Conservation (phyloP, 2,888 invertebrate species). For the Parasteatoda lunata region DNA sequence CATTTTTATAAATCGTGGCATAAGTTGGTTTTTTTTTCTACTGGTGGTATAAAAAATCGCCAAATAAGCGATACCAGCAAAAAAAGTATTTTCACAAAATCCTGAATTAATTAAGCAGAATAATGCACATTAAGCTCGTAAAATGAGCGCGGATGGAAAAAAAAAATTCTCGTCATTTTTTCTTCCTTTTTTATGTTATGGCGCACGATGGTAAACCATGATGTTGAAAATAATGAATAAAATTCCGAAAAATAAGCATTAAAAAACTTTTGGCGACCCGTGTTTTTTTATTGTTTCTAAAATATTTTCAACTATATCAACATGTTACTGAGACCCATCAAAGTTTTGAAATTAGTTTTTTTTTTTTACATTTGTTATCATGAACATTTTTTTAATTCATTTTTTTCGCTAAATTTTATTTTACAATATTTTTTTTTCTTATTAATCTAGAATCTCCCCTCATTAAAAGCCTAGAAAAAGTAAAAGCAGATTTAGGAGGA, state of each 20-base stretch:
- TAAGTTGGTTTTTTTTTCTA: constrained; percentile 22
- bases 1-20: background rate
- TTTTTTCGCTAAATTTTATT: constrained; percentile 33
- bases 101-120: constrained; percentile 68
- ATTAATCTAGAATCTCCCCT: constrained; percentile 53
- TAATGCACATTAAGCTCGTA: constrained; percentile 66
- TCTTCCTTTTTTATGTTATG: constrained; percentile 52
- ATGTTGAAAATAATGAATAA: constrained; percentile 67
- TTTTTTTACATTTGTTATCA: constrained; percentile 15
- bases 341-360: constrained; percentile 51
- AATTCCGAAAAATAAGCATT: constrained; percentile 52
- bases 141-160: constrained; percentile 48
- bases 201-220: constrained; percentile 63
- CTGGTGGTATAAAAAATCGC: constrained; percentile 47
- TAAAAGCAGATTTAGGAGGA: constrained; percentile 46
- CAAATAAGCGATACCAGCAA: constrained; percentile 61
- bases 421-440: constrained; percentile 40
- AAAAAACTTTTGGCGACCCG: constrained; percentile 44
- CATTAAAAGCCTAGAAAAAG: constrained; percentile 61
- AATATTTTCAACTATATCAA: constrained; percentile 57
- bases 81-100: constrained; percentile 44
- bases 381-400: constrained; percentile 53
- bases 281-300: constrained; percentile 30
- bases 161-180: constrained; percentile 46
- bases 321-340: constrained; percentile 52